Percentiles rank a stretch among this genome's conserved stretches.
phyloP scores from a whole-genome alignment of 2,888 invertebrate species.

The Uloborus plumipes region DNA sequence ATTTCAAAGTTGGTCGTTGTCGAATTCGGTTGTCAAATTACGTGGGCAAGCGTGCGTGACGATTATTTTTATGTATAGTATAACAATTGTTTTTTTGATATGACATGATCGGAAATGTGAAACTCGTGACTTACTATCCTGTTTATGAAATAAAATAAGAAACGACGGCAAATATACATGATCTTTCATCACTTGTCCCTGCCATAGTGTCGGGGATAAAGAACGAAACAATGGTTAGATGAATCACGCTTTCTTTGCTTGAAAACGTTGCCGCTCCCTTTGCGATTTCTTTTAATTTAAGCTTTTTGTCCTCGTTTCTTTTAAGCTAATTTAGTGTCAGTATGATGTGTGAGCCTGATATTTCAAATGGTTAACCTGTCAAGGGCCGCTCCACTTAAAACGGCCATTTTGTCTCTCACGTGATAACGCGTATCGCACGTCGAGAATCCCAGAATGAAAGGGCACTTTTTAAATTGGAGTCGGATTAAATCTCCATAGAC shows the following conservation, averaged over 20 bases:
- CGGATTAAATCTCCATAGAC: too few relatives aligned
- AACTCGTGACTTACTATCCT: constrained; percentile 30
- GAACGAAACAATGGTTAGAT: constrained; percentile 6
- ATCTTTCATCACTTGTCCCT: constrained; percentile 24
- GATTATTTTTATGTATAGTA: neutral
- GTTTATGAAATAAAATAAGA: constrained; percentile 9
- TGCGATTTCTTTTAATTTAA: neutral
- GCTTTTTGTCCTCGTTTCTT: neutral
- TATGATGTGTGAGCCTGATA: too few relatives aligned
- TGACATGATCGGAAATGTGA: constrained; percentile 10
- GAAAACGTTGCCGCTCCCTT: constrained; percentile 6
- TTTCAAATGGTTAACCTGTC: too few relatives aligned
- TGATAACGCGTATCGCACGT: too few relatives aligned
- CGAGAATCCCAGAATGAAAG: too few relatives aligned
- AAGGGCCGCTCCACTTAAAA: too few relatives aligned
- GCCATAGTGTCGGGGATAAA: neutral
- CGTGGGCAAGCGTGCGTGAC: constrained; percentile 29
- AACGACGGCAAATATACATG: constrained; percentile 1
- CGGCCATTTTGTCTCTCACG: too few relatives aligned
- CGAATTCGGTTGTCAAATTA: constrained; percentile 18
- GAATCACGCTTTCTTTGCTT: neutral
- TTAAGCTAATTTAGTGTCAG: neutral
- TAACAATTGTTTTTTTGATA: constrained; percentile 14
- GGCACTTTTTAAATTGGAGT: too few relatives aligned
- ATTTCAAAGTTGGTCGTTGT: constrained; percentile 27